Percentiles rank a stretch among this genome's conserved stretches.
These are phyloP conservation scores for Petrocephalus microphthalmus DNA, from an alignment of 2,113 vertebrate species.

Conservation along the genomic window DNA sequence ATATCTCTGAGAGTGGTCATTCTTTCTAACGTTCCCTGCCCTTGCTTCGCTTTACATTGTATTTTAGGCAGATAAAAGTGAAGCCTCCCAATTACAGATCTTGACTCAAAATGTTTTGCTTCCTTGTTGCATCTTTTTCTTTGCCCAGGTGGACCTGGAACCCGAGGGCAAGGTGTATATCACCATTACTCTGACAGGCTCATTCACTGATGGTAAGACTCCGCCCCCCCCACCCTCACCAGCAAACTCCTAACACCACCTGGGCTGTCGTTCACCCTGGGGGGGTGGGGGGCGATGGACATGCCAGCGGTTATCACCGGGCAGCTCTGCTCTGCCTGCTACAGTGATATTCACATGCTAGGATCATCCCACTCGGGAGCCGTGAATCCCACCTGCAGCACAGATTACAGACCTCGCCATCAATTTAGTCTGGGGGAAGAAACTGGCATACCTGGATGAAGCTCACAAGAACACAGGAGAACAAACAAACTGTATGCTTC, in stretches of 20 bases:
- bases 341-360: not conserved
- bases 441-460: not conserved
- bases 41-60: not conserved
- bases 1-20: not conserved
- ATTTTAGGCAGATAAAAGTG: not conserved
- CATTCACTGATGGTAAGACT: slow-evolving; percentile 83
- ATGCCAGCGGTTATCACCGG: not conserved
- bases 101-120: too few species aligned
- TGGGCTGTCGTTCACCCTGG: too few species aligned
- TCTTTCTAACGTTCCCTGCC: not conserved
- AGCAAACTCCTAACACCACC: not conserved
- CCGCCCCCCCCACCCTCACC: not conserved
- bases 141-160: slow-evolving; percentile 83
- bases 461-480: not conserved
- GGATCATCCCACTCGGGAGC: not conserved
- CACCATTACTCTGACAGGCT: slow-evolving; percentile 76
- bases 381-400: not conserved
- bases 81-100: not conserved
- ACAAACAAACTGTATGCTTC: not conserved
- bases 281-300: too few species aligned
- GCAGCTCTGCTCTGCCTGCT: not conserved
- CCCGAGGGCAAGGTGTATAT: slow-evolving; percentile 91
- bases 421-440: not conserved
- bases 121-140: not conserved
- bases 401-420: not conserved